Conservation (phyloP, 1,140 invertebrate species). For the Coenobita brevimanus region DNA sequence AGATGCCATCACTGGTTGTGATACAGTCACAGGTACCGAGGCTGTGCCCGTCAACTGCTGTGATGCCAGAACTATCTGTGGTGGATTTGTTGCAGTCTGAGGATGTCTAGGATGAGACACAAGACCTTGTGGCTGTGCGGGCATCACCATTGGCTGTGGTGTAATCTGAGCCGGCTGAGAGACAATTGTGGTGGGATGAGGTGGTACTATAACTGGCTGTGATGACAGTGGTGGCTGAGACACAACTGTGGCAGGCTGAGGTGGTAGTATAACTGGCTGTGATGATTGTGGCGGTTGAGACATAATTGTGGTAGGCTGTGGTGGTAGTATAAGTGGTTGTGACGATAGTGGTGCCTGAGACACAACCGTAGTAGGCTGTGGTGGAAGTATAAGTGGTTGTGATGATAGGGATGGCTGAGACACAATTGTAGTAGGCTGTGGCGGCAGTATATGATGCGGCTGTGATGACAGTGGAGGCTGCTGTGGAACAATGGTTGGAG, state of each 20-base stretch:
- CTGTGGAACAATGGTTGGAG: no score
- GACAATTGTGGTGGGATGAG: constrained; percentile 30
- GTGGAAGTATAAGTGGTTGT: constrained; percentile 29
- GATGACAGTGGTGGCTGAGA: constrained; percentile 17
- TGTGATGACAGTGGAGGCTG: constrained; percentile 51
- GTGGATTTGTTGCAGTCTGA: neutral
- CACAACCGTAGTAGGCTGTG: constrained; percentile 31
- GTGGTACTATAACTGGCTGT: no score
- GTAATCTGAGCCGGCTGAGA: constrained; percentile 47
- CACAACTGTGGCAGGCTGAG: constrained; percentile 9
- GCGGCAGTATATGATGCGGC: constrained; percentile 20
- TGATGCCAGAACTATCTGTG: neutral
- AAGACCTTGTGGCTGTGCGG: constrained; percentile 20
- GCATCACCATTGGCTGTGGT: neutral
- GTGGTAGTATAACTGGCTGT: constrained; percentile 28
- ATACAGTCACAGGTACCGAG: no score
- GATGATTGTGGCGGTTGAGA: constrained; percentile 46
- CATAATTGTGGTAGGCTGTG: constrained; percentile 35
- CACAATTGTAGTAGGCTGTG: constrained; percentile 29
- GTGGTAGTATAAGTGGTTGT: constrained; percentile 34
- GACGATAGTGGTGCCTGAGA: constrained; percentile 46
- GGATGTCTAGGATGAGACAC: constrained; percentile 19
- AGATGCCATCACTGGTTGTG: no score
- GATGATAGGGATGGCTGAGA: constrained; percentile 46
- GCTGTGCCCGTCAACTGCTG: no score